These are phyloP conservation scores for Urocynchramus pylzowi DNA, from an alignment of 2,113 vertebrate genomes.

Conservation along the genomic window DNA sequence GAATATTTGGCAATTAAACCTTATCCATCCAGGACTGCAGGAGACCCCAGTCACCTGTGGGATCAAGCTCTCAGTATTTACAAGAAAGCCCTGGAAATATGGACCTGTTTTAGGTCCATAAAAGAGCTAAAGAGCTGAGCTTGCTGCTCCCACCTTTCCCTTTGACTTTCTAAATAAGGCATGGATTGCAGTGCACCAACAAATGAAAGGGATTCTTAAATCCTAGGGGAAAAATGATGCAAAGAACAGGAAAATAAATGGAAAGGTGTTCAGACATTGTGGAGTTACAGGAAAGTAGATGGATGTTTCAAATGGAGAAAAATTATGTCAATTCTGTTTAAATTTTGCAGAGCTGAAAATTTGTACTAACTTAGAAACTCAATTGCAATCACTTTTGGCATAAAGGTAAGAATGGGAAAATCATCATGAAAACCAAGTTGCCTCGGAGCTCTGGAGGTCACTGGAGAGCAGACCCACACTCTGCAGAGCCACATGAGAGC, in stretches of 20 bases:
- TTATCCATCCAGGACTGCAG: not conserved
- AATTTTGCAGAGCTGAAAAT: not conserved
- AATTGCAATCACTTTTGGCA: not conserved
- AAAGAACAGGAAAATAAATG: not conserved
- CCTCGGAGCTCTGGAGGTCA: not conserved
- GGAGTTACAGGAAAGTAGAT: not conserved
- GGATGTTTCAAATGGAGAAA: not conserved
- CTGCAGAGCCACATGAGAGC: not conserved
- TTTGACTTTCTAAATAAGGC: not conserved
- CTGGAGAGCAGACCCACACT: not conserved
- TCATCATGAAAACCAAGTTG: not conserved
- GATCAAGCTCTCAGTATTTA: not conserved
- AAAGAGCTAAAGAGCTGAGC: not conserved
- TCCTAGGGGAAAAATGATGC: accelerated
- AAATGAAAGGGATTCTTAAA: not conserved
- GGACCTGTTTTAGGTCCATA: not conserved
- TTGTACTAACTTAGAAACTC: not conserved
- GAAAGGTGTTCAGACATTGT: not conserved
- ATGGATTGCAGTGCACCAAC: not conserved
- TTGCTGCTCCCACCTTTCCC: not conserved
- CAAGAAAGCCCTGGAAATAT: not conserved
- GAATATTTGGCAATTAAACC: not conserved
- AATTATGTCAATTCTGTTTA: accelerated
- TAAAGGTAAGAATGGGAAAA: not conserved
- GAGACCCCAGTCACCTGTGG: not conserved